These are phyloP conservation scores for Cyclophora albipunctata DNA, from an alignment of 2,888 invertebrate genomes.

Conservation along the genomic window DNA sequence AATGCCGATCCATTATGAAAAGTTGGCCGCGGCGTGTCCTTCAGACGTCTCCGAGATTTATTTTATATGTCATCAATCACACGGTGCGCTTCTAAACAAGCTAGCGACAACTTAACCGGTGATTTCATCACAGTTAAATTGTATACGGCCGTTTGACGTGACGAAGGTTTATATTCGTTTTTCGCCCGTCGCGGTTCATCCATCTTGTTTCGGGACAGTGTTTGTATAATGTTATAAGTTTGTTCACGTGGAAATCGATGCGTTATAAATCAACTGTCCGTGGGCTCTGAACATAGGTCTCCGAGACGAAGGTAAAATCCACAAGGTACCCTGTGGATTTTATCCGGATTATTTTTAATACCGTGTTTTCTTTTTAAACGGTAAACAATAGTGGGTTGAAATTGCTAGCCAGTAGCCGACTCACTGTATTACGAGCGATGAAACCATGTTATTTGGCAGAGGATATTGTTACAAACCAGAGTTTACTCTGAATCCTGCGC, in stretches of 20 bases:
- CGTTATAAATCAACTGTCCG: constrained; percentile 1
- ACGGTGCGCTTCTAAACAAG: constrained; percentile 14
- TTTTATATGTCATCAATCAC: constrained; percentile 39
- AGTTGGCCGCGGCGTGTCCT: constrained; percentile 10
- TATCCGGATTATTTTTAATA: too few species aligned
- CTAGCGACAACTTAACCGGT: constrained; percentile 25
- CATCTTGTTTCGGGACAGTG: constrained; percentile 13
- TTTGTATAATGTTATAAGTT: constrained; percentile 12
- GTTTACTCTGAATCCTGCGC: too few species aligned
- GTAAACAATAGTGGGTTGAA: too few species aligned
- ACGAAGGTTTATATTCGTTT: constrained; percentile 24
- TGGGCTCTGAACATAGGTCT: not conserved
- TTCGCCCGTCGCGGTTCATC: constrained; percentile 12
- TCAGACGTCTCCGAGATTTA: constrained; percentile 16
- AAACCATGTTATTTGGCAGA: too few species aligned
- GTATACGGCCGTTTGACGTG: constrained; percentile 25
- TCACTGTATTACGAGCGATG: too few species aligned
- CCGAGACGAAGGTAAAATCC: constrained; percentile 5
- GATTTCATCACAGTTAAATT: constrained; percentile 30
- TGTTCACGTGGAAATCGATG: constrained; percentile 6
- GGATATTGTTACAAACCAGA: too few species aligned
- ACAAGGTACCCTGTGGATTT: not conserved
- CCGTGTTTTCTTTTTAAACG: too few species aligned
- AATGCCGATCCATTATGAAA: constrained; percentile 27
- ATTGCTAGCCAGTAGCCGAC: too few species aligned